These are phyloP conservation scores for Phoxinus phoxinus DNA, from an alignment of 2,113 vertebrate species.

Conservation along the genomic window DNA sequence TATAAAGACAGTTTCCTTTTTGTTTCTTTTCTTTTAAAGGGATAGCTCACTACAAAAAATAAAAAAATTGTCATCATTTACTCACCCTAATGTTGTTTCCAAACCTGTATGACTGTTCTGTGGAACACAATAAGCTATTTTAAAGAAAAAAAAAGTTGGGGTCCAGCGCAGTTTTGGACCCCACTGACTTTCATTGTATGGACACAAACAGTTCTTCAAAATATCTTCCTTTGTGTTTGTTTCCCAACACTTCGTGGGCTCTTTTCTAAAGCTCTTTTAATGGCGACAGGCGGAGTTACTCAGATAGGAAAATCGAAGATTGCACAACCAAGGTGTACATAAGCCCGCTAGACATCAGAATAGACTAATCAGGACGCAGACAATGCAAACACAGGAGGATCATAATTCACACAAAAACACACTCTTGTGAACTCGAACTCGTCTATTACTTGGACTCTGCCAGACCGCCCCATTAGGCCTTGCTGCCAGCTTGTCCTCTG, in stretches of 20 bases:
- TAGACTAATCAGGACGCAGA: background rate
- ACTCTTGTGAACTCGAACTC: constrained; percentile 11
- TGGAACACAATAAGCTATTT: background rate
- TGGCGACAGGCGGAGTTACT: background rate
- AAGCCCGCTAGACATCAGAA: background rate
- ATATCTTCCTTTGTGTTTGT: background rate
- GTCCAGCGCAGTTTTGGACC: background rate
- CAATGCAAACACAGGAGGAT: background rate
- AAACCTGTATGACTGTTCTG: background rate
- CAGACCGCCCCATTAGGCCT: constrained; percentile 33
- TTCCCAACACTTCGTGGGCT: background rate
- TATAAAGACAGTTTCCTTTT: background rate
- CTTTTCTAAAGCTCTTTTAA: background rate
- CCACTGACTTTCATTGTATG: background rate
- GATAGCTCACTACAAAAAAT: background rate
- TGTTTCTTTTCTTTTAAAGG: background rate
- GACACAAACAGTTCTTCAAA: background rate
- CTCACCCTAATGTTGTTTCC: background rate
- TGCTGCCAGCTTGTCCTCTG: constrained; percentile 42
- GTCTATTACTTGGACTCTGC: constrained; percentile 8
- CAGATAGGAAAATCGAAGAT: background rate
- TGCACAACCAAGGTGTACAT: background rate
- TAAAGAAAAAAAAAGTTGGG: background rate
- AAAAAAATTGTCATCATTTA: background rate
- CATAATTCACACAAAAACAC: constrained; percentile 24